Base-by-base conservation (phyloP, 1,140 invertebrate genomes). In the Spodoptera litura region DNA sequence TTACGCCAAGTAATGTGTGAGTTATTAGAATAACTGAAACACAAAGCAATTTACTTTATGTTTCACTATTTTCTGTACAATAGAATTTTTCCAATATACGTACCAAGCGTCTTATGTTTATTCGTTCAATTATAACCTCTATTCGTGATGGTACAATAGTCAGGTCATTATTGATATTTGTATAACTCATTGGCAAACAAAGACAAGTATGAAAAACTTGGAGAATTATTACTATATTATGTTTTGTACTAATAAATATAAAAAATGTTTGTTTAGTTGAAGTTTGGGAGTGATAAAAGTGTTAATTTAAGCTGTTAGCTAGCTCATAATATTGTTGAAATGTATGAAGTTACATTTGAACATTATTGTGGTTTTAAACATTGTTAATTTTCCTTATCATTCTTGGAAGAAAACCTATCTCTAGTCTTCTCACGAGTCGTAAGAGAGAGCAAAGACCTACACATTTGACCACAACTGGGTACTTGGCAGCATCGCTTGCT, bases 121-220 rank as follows among this genome's bases (percentile, higher is more conserved):
- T 38, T 44, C 4, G 15, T 44, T n/a, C 35, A 44, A 64, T 64
- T 64, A 44, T 6, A n/a, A 49, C 1, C 0, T 10, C 35, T 15
- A 44, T 49, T 64, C 61, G 35, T 64, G 61, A 64, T n/a, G 5
- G 8, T 64, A 64, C 61, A 64, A 64, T 64, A 64, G n/a, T 44
- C 61, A 20, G 3, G 10, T 44, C 6, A 8, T 49, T n/a, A 64
- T 64, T 49, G 6, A 4, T 64, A 49, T 64, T 64, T 64, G n/a
- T 20, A 38, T 20, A 15, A n/a, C 9, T 1, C 8, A 64, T 64
- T 44, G 3, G 1, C 61, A 49, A 3, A 64, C 61, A 64, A 64
- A 20, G 0, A n/a, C n/a, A n/a, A n/a, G 9, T 15, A 64, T 15
- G 11, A 49, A 20, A 20, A 64, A 20, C 13, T 64, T 10, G 35